A percentile compares a stretch with the other conserved stretches of the same genome.
Conservation (phyloP, 2,888 invertebrate genomes). For the Mystacides longicornis region DNA sequence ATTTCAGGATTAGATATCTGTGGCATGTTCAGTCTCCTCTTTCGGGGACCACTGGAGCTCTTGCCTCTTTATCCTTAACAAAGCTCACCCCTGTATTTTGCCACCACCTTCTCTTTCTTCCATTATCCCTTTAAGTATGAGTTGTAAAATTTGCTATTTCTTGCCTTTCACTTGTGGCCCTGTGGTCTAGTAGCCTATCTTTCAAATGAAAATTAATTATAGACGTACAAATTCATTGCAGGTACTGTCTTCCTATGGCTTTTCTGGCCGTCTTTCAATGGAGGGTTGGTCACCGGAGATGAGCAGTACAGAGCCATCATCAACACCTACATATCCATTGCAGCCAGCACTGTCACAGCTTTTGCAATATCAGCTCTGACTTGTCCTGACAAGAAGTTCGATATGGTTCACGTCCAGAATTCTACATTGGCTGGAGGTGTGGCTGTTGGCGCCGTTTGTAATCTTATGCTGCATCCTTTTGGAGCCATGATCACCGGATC, state of each 20-base stretch:
- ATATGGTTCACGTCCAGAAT: slow-evolving; percentile 93
- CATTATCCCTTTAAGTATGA: too few species aligned
- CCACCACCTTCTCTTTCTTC: too few species aligned
- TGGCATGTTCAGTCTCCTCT: too few species aligned
- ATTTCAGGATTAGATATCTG: too few species aligned
- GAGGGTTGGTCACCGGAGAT: slow-evolving; percentile 63
- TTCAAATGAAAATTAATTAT: too few species aligned
- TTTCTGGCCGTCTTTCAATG: slow-evolving; percentile 97
- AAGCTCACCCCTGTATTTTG: too few species aligned
- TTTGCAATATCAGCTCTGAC: slow-evolving; percentile 77
- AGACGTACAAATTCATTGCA: too few species aligned
- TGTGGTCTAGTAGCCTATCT: too few species aligned
- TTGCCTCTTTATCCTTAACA: too few species aligned
- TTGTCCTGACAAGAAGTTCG: slow-evolving; percentile 66
- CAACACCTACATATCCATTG: slow-evolving; percentile 87
- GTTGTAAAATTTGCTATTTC: too few species aligned
- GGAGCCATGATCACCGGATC: slow-evolving; percentile 78
- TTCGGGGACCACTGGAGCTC: too few species aligned
- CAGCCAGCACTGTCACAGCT: slow-evolving; percentile 67
- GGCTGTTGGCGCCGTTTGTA: slow-evolving; percentile 78
- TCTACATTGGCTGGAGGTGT: slow-evolving; percentile 91
- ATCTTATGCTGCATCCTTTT: slow-evolving; percentile 75
- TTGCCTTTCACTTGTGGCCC: too few species aligned
- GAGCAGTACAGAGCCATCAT: slow-evolving; percentile 80
- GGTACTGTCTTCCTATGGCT: slow-evolving; percentile 93